Conservation (phyloP, 2,113 vertebrate genomes). For the Oryzias celebensis region DNA sequence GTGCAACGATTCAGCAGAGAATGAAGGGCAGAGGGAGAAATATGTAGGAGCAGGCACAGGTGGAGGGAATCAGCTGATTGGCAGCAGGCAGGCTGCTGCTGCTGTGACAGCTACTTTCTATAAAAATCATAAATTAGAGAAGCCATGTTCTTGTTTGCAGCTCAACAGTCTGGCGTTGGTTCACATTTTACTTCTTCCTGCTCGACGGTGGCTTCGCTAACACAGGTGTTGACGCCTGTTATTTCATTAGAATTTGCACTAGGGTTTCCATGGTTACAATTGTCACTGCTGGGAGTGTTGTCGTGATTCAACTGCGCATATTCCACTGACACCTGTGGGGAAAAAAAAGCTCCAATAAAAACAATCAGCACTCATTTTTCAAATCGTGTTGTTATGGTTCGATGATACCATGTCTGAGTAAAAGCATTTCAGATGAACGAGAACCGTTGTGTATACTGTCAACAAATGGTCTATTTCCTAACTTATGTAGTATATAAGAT, state of each 20-base stretch:
- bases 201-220: constrained; percentile 1
- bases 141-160: constrained; percentile 32
- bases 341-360: background rate
- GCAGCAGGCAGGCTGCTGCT: no score
- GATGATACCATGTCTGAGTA: no score
- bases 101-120: background rate
- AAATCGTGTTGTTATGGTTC: background rate
- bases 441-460: no score
- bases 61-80: no score
- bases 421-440: no score
- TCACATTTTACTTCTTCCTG: constrained; percentile 10
- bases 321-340: constrained; percentile 61
- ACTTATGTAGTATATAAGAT: no score
- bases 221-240: constrained; percentile 10
- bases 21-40: no score
- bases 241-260: constrained; percentile 6
- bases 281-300: constrained; percentile 13
- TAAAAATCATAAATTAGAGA: constrained; percentile 34
- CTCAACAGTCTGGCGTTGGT: background rate
- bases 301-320: constrained; percentile 72
- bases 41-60: no score
- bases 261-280: constrained; percentile 22
- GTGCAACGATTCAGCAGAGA: no score
- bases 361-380: background rate
- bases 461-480: no score